phyloP scores from a whole-genome alignment of 2,888 invertebrate species.

The Psylliodes chrysocephalus region DNA sequence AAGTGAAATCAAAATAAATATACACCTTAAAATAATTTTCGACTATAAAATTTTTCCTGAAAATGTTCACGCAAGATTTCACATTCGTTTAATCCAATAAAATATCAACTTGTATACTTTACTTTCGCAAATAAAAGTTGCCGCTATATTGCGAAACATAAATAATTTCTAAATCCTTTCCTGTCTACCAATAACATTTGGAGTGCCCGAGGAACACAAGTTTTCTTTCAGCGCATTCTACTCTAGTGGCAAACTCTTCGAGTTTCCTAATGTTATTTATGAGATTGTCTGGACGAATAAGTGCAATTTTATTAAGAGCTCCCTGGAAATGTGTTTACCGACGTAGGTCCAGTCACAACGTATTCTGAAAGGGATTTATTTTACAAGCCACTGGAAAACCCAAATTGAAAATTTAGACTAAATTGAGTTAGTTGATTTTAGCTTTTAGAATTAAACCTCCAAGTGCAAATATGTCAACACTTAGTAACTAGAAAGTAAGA shows the following conservation, averaged over 20 bases:
- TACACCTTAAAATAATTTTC: too few species aligned
- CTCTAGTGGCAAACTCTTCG: neutral
- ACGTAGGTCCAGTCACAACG: constrained; percentile 8
- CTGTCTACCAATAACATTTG: constrained; percentile 1
- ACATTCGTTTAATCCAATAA: too few species aligned
- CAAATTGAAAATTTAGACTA: neutral
- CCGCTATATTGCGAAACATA: neutral
- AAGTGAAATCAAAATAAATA: too few species aligned
- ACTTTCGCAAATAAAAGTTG: too few species aligned
- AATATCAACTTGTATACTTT: too few species aligned
- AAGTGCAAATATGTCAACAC: too few species aligned
- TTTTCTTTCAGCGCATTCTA: constrained; percentile 2
- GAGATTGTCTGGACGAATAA: constrained; percentile 14
- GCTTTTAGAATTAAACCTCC: too few species aligned
- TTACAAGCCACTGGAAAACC: neutral
- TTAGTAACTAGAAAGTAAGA: too few species aligned
- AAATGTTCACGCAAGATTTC: too few species aligned
- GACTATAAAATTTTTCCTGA: too few species aligned
- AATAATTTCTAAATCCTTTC: constrained; percentile 11
- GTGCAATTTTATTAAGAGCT: constrained; percentile 27
- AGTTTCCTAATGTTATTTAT: constrained; percentile 19
- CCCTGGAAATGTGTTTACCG: constrained; percentile 21
- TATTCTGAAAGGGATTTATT: constrained; percentile 8
- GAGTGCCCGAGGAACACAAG: neutral
- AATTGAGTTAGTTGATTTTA: too few species aligned